These are phyloP conservation scores for Falco peregrinus DNA, from an alignment of 2,797 vertebrate species.

Conservation along the genomic window DNA sequence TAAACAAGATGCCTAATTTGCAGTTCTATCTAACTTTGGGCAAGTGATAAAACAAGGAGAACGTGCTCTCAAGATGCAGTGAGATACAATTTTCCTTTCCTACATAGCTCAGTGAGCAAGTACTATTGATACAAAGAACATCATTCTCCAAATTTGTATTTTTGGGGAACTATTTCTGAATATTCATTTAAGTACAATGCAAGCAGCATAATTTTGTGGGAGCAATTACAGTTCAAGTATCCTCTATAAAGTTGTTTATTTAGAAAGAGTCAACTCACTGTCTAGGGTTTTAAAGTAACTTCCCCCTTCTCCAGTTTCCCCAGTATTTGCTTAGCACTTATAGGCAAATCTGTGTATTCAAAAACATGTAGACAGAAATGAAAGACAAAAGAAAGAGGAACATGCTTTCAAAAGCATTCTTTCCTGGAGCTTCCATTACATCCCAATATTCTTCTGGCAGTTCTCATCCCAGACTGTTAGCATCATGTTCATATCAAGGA, in stretches of 20 bases:
- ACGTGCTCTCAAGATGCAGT: not conserved
- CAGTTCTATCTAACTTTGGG: not conserved
- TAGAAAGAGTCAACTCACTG: not conserved
- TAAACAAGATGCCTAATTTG: not conserved
- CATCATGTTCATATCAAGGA: not conserved
- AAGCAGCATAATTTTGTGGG: not conserved
- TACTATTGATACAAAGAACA: not conserved
- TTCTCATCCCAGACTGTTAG: not conserved
- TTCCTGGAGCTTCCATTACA: not conserved
- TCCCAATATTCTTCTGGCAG: not conserved
- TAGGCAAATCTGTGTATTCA: not conserved
- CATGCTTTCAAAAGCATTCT: not conserved
- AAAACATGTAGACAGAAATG: not conserved
- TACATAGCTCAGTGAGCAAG: not conserved
- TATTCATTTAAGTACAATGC: not conserved
- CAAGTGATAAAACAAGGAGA: not conserved
- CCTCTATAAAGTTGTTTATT: not conserved
- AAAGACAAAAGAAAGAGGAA: not conserved
- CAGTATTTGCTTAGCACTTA: not conserved
- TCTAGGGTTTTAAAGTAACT: not conserved
- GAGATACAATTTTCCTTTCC: not conserved
- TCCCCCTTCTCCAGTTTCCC: not conserved
- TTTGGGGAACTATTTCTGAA: not conserved
- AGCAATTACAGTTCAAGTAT: not conserved
- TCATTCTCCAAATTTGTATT: not conserved